Percentiles rank a stretch among this genome's conserved stretches.
These are phyloP conservation scores for Meteorus cinctellus DNA, from an alignment of 2,888 invertebrate species.

Conservation along the genomic window DNA sequence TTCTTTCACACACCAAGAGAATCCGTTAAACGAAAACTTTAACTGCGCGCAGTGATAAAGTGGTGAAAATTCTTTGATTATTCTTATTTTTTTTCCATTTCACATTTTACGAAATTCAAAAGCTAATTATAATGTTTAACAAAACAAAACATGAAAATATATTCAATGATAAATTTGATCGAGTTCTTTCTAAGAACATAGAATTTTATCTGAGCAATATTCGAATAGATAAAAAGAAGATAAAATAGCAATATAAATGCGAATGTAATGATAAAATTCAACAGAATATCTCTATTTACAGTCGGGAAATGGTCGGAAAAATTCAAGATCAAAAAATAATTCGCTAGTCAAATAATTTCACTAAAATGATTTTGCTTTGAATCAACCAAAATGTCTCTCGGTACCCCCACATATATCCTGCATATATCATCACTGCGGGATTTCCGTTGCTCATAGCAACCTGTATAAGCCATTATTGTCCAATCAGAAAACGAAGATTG, in stretches of 20 bases:
- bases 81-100: no score
- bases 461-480: not conserved
- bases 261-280: no score
- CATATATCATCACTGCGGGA: not conserved
- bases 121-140: not conserved
- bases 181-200: no score
- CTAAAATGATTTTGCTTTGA: no score
- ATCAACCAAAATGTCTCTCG: no score
- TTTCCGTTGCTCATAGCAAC: not conserved
- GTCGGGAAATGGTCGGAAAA: no score
- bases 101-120: not conserved
- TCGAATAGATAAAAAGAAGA: no score
- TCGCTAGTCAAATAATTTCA: no score
- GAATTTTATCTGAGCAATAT: no score
- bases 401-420: not conserved
- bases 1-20: not conserved
- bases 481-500: not conserved
- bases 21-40: slow-evolving; percentile 19
- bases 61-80: slow-evolving; percentile 6
- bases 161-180: not conserved
- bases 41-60: not conserved
- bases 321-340: no score
- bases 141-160: not conserved
- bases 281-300: no score
- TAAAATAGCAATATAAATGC: no score